Conservation (phyloP, 92 coral and sea anemone species). For the Epizoanthus illoricatus region DNA sequence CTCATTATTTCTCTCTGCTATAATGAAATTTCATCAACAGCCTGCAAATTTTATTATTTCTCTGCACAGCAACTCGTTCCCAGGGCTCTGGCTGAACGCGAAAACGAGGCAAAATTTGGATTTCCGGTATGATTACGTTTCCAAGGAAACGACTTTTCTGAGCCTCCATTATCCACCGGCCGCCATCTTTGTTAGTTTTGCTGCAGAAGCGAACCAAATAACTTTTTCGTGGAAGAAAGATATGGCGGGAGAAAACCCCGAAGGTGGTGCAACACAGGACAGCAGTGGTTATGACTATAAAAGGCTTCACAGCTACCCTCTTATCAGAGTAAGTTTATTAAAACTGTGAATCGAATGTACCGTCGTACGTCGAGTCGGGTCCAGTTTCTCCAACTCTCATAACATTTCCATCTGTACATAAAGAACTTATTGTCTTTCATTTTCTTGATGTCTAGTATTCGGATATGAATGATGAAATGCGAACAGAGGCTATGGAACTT, state of each 20-base stretch:
- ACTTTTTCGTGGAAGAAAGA: not conserved
- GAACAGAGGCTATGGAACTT: slow-evolving; percentile 99
- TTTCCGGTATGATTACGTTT: slow-evolving; percentile 15
- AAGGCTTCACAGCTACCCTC: slow-evolving; percentile 94
- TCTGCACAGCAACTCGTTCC: not conserved
- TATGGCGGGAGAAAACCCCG: slow-evolving; percentile 80
- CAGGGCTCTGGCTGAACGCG: not conserved
- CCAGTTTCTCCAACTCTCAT: not conserved
- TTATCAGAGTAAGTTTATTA: slow-evolving; percentile 73
- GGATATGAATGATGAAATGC: slow-evolving; percentile 98
- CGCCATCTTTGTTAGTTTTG: slow-evolving; percentile 73
- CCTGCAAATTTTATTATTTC: not conserved
- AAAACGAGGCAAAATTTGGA: slow-evolving; percentile 37
- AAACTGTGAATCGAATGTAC: not conserved
- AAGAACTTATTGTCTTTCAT: not conserved
- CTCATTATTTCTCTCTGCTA: not conserved
- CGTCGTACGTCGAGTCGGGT: not conserved
- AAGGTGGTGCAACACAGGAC: slow-evolving; percentile 74
- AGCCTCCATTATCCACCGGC: slow-evolving; percentile 77
- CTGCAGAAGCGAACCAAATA: slow-evolving; percentile 4
- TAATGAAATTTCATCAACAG: not conserved
- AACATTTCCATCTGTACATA: not conserved
- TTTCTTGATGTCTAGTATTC: slow-evolving; percentile 60
- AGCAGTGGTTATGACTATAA: slow-evolving; percentile 93
- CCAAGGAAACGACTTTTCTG: slow-evolving; percentile 48